Conservation (phyloP, 2,113 vertebrate genomes). For the Pipa parva region DNA sequence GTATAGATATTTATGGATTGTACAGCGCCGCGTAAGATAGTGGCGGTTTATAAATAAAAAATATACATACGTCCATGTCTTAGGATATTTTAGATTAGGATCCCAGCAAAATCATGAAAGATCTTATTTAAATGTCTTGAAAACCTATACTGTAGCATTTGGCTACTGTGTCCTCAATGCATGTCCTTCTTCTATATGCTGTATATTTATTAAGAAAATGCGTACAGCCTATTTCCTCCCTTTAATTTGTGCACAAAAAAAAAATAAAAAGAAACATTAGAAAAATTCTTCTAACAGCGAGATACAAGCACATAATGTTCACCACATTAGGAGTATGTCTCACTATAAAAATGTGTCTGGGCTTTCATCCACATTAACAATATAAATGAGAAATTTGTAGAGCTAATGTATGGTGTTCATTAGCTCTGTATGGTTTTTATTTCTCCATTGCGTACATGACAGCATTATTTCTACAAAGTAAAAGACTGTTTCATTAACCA, state of each 20-base stretch:
- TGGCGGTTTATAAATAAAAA: too few relatives aligned
- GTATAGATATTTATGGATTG: too few relatives aligned
- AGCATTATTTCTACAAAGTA: conserved; percentile 21
- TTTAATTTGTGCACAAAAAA: background rate
- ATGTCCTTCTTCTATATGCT: too few relatives aligned
- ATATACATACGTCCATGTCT: too few relatives aligned
- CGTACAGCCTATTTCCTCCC: background rate
- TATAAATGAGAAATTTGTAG: conserved; percentile 35
- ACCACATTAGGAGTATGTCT: conserved; percentile 8
- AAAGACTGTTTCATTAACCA: conserved; percentile 35
- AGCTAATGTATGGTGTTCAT: conserved; percentile 37
- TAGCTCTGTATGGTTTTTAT: conserved; percentile 17
- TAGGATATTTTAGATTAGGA: too few relatives aligned
- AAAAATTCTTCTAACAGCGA: conserved; percentile 2
- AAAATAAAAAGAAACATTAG: background rate
- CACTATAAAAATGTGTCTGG: conserved; percentile 4
- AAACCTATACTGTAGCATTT: too few relatives aligned
- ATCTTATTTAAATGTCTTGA: too few relatives aligned
- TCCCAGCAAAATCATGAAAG: too few relatives aligned
- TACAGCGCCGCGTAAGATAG: too few relatives aligned
- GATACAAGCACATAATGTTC: conserved; percentile 7
- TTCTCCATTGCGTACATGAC: conserved; percentile 32
- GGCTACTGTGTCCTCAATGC: too few relatives aligned
- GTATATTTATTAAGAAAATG: background rate
- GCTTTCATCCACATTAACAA: conserved; percentile 36